These are phyloP conservation scores for Arge pagana DNA, from an alignment of 2,888 invertebrate species.

Conservation along the genomic window DNA sequence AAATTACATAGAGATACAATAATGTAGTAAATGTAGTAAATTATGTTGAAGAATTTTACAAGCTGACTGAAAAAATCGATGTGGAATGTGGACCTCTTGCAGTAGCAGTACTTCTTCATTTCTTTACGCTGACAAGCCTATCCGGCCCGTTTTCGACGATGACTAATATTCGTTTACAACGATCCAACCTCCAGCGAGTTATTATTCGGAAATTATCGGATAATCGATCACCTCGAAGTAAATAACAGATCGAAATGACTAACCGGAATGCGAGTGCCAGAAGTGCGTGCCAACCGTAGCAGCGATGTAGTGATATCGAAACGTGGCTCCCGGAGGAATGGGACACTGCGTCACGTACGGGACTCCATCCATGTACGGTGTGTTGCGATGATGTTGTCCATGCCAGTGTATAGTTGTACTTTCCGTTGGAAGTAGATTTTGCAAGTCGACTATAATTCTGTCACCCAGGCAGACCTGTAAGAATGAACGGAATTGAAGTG, in stretches of 20 bases:
- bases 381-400: conserved; percentile 78
- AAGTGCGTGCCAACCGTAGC: conserved; percentile 81
- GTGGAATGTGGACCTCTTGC: no score
- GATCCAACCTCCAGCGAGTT: no score
- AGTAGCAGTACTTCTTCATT: no score
- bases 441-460: conserved; percentile 78
- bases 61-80: no score
- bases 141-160: no score
- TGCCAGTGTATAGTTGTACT: conserved; percentile 92
- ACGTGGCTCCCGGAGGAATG: conserved; percentile 74
- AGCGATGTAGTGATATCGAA: conserved; percentile 77
- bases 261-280: conserved; percentile 78
- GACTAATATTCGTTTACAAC: no score
- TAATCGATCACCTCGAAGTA: neutral
- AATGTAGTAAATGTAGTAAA: no score
- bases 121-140: no score
- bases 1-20: no score
- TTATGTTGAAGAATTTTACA: no score
- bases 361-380: conserved; percentile 89
- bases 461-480: conserved; percentile 84
- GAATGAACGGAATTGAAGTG: neutral
- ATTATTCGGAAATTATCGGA: neutral
- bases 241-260: conserved; percentile 8
- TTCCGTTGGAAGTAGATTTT: conserved; percentile 78
- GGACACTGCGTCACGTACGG: conserved; percentile 87